Evolutionary conservation across 2,797 vertebrate genomes (phyloP).

Genomic region (Oceanodroma leucorhoa): DNA sequence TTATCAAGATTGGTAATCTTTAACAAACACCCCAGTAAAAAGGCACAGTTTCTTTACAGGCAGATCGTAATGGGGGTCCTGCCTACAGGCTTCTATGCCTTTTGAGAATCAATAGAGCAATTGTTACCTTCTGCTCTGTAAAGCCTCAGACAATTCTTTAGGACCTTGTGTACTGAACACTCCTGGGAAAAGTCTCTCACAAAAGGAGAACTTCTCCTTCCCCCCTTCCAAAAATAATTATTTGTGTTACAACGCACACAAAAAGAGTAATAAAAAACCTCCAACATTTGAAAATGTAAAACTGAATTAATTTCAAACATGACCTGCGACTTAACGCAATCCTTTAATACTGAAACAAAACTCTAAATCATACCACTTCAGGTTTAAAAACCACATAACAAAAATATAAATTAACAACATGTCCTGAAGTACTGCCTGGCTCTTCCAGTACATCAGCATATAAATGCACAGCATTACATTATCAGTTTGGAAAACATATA

Average conservation of each 20-base stretch:
- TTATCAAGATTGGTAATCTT: conserved; percentile 73
- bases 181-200: conserved; percentile 67
- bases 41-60: conserved; percentile 31
- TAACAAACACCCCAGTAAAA: conserved; percentile 69
- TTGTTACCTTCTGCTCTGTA: conserved; percentile 72
- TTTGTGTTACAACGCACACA: conserved; percentile 11
- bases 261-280: conserved; percentile 4
- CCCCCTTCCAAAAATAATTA: conserved; percentile 19
- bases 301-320: background rate
- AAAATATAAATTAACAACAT: background rate
- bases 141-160: conserved; percentile 68
- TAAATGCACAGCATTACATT: background rate
- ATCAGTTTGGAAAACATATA: background rate
- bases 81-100: conserved; percentile 52
- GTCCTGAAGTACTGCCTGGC: background rate
- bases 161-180: conserved; percentile 60
- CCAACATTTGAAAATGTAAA: background rate
- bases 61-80: conserved; percentile 46
- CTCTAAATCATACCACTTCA: background rate
- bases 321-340: background rate
- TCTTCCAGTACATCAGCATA: background rate
- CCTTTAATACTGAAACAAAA: background rate
- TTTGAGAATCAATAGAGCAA: conserved; percentile 72
- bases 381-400: background rate
- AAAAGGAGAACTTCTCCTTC: conserved; percentile 25